Percentiles rank a stretch among this genome's conserved stretches.
Evolutionary conservation across 2,797 vertebrate genomes (phyloP).

Genomic region (Bradypodion ventrale): DNA sequence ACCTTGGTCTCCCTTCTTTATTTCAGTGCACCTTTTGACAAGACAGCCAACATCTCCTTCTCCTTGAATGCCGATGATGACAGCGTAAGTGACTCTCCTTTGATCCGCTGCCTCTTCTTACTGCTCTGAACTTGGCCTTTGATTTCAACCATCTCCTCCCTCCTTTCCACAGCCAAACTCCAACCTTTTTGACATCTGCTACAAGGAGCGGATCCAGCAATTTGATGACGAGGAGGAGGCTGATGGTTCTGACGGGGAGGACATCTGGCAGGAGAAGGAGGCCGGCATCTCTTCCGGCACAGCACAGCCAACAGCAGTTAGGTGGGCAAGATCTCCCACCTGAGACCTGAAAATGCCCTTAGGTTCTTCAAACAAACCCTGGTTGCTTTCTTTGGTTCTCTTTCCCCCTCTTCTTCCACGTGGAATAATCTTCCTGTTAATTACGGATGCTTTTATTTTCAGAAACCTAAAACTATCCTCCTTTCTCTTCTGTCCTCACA

Average conservation of each 20-base stretch:
- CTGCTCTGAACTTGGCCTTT: too few relatives aligned
- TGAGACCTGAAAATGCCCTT: too few relatives aligned
- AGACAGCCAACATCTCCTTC: constrained; percentile 74
- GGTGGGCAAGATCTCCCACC: neutral
- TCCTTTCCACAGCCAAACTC: constrained; percentile 66
- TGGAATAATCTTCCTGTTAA: neutral
- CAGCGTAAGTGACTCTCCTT: constrained; percentile 66
- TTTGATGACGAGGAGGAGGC: constrained; percentile 73
- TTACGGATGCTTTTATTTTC: neutral
- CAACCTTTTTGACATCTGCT: constrained; percentile 75
- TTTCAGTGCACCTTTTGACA: constrained; percentile 74
- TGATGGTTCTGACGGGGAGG: constrained; percentile 70
- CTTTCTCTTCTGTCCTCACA: neutral
- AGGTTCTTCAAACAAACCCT: neutral
- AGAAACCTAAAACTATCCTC: neutral
- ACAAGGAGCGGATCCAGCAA: constrained; percentile 76
- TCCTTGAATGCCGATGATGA: constrained; percentile 72
- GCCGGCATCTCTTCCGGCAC: constrained; percentile 34
- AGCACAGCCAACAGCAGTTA: constrained; percentile 42
- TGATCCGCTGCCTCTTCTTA: too few relatives aligned
- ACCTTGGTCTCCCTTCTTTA: neutral
- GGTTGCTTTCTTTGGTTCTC: neutral
- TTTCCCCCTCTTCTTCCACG: neutral
- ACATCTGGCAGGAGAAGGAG: constrained; percentile 66
- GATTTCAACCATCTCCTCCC: neutral